Percentiles rank a stretch among this genome's conserved stretches.
These are phyloP conservation scores for Xyrichtys novacula DNA, from an alignment of 2,797 vertebrate genomes.

Conservation along the genomic window DNA sequence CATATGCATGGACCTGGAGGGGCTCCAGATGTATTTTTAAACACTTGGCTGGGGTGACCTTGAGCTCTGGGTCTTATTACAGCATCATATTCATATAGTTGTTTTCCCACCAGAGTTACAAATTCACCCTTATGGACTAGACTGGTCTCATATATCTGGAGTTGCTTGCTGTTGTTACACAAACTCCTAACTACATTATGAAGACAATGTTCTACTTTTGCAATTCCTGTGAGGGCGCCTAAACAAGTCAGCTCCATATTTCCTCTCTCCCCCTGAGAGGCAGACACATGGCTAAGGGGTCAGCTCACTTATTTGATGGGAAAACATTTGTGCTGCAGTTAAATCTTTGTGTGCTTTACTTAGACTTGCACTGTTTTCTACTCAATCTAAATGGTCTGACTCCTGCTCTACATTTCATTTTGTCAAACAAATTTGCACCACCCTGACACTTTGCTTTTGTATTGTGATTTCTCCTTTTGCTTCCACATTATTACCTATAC, in stretches of 20 bases:
- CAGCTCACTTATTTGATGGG: constrained; percentile 49
- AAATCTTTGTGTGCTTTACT: not conserved
- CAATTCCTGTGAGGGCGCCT: constrained; percentile 32
- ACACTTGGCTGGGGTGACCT: constrained; percentile 62
- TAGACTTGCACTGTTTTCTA: not conserved
- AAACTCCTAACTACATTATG: constrained; percentile 9
- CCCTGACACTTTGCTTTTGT: not conserved
- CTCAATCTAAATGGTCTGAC: not conserved
- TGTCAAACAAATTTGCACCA: too few relatives aligned
- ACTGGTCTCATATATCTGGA: constrained; percentile 30
- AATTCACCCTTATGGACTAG: constrained; percentile 25
- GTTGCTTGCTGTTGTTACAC: constrained; percentile 20
- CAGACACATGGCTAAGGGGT: constrained; percentile 52
- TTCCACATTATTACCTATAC: not conserved
- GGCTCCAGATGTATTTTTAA: constrained; percentile 70
- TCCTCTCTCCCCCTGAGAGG: constrained; percentile 46
- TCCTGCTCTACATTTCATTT: too few relatives aligned
- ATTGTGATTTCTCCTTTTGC: constrained; percentile 13
- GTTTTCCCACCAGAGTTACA: constrained; percentile 34
- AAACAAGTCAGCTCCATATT: constrained; percentile 47
- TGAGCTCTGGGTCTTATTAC: constrained; percentile 61
- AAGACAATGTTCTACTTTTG: constrained; percentile 38
- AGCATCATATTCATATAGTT: constrained; percentile 39
- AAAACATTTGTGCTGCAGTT: constrained; percentile 39
- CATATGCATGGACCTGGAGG: constrained; percentile 70